phyloP scores from a whole-genome alignment of 2,113 vertebrate species.

The Bambusicola thoracicus region DNA sequence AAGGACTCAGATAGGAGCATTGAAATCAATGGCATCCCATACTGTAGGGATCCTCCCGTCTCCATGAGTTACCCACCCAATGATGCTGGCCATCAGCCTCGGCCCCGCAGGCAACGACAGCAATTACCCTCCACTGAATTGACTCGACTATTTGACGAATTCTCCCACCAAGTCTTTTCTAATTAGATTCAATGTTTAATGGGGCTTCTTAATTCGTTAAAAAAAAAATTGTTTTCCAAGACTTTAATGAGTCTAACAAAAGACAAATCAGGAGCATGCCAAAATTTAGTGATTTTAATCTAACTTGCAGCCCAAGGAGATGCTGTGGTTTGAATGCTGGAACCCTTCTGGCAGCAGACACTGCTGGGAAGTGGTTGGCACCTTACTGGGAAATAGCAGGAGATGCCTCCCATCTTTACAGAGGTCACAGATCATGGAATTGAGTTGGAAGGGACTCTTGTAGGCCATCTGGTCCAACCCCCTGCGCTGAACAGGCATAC shows the following conservation, averaged over 20 bases:
- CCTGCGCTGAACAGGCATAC: too few relatives aligned
- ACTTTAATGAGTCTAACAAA: slow-evolving; percentile 42
- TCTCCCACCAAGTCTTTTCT: slow-evolving; percentile 46
- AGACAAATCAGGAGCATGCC: not conserved
- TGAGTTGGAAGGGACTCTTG: too few relatives aligned
- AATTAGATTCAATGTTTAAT: slow-evolving; percentile 61
- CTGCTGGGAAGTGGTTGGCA: not conserved
- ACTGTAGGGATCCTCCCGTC: not conserved
- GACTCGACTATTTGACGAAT: slow-evolving; percentile 66
- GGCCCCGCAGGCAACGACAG: not conserved
- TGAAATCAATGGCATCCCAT: not conserved
- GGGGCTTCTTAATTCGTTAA: slow-evolving; percentile 35
- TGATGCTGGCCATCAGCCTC: not conserved
- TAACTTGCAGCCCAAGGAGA: not conserved
- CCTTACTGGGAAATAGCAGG: not conserved
- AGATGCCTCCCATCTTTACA: not conserved
- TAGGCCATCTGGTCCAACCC: too few relatives aligned
- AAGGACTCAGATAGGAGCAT: not conserved
- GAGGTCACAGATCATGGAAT: not conserved
- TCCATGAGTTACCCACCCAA: not conserved
- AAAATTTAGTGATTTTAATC: not conserved
- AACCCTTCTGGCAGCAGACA: not conserved
- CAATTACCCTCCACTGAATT: slow-evolving; percentile 39
- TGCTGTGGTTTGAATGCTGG: not conserved
- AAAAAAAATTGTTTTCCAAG: slow-evolving; percentile 45